Evolutionary conservation across 2,888 invertebrate genomes (phyloP).

Genomic region (Himalopsyche japonica): DNA sequence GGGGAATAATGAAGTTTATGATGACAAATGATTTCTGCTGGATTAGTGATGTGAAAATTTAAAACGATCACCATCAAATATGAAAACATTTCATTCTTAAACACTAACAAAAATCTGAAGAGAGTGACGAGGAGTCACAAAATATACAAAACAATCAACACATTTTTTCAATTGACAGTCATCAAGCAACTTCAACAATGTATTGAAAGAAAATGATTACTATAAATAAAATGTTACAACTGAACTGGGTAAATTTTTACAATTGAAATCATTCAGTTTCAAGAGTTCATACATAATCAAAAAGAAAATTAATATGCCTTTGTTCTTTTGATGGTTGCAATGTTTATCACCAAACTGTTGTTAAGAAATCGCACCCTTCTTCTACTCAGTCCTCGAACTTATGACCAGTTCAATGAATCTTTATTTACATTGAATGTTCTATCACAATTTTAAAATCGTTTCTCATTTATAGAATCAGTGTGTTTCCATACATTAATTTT

Average conservation of each 20-base stretch:
- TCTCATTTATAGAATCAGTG: not conserved
- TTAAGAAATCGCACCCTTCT: too few relatives aligned
- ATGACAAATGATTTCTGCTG: not conserved
- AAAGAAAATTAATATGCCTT: too few relatives aligned
- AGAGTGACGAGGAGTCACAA: not conserved
- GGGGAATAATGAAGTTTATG: not conserved
- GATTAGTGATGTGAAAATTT: not conserved
- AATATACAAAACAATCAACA: constrained; percentile 3
- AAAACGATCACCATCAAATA: not conserved
- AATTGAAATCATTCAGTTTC: too few relatives aligned
- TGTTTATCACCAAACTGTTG: too few relatives aligned
- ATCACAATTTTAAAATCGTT: too few relatives aligned
- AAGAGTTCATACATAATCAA: too few relatives aligned
- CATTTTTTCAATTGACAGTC: not conserved
- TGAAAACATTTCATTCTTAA: not conserved
- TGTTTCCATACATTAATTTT: not conserved
- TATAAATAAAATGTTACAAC: not conserved
- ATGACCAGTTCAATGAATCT: too few relatives aligned
- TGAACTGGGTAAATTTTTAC: too few relatives aligned
- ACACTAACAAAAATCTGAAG: not conserved
- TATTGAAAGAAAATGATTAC: not conserved
- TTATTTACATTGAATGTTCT: too few relatives aligned
- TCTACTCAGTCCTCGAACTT: too few relatives aligned
- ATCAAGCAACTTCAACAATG: not conserved
- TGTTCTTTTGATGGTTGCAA: too few relatives aligned